Evolutionary conservation across 2,797 vertebrate genomes (phyloP).

Genomic region (Molothrus ater): DNA sequence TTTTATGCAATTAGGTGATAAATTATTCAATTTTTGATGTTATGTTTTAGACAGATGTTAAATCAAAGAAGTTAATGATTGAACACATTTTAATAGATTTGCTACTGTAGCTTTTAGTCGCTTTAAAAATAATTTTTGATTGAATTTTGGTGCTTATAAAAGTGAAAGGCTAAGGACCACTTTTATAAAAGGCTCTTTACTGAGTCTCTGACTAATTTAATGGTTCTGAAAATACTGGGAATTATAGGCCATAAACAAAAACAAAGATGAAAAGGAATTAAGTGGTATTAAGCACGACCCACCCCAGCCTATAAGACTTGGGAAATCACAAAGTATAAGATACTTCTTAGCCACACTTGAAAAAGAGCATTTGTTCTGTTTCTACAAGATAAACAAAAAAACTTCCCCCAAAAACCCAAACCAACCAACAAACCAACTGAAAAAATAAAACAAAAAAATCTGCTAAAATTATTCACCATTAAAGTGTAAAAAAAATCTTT

Average conservation of each 20-base stretch:
- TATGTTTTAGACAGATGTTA: constrained; percentile 58
- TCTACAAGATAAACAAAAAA: background rate
- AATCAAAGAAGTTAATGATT: constrained; percentile 68
- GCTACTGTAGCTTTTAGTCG: constrained; percentile 25
- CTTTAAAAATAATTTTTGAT: constrained; percentile 44
- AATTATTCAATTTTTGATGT: constrained; percentile 70
- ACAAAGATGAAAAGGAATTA: constrained; percentile 10
- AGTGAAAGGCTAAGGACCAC: constrained; percentile 13
- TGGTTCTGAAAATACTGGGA: background rate
- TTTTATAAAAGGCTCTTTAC: constrained; percentile 16
- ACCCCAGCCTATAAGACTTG: background rate
- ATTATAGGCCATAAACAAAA: constrained; percentile 25
- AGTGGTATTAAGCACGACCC: background rate
- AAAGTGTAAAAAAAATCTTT: background rate
- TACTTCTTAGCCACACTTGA: background rate
- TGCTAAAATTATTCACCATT: background rate
- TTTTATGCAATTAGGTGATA: constrained; percentile 66
- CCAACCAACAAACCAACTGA: background rate
- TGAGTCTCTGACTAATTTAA: background rate
- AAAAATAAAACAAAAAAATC: background rate
- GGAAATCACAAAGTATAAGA: background rate
- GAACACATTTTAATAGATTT: constrained; percentile 63
- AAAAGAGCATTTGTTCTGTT: background rate
- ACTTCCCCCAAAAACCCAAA: background rate
- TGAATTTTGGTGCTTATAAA: constrained; percentile 25